Evolutionary conservation across 2,113 vertebrate genomes (phyloP).

Genomic region (Ursus arctos): DNA sequence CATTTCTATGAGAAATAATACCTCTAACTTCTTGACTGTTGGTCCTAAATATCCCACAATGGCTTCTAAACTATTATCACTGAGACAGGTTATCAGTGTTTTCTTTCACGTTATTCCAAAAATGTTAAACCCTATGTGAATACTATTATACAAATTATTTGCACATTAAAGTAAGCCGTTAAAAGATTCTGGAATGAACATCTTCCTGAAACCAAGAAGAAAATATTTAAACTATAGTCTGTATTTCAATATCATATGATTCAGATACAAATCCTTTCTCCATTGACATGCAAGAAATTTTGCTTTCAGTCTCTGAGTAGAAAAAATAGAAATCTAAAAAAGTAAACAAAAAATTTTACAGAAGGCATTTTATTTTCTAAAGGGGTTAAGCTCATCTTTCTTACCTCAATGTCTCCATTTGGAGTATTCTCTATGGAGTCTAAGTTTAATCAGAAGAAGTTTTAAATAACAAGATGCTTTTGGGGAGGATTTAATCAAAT

Average conservation of each 20-base stretch:
- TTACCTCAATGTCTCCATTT: background rate
- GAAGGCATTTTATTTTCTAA: background rate
- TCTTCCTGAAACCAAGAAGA: background rate
- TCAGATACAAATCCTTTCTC: background rate
- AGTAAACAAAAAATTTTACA: background rate
- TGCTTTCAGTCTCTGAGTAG: background rate
- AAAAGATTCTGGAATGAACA: background rate
- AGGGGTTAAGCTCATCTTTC: background rate
- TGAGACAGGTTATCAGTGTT: background rate
- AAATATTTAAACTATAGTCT: background rate
- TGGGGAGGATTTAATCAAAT: background rate
- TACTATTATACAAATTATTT: background rate
- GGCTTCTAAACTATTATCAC: background rate
- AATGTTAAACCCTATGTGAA: background rate
- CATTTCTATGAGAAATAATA: background rate
- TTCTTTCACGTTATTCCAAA: background rate
- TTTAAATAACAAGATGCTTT: background rate
- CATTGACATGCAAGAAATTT: background rate
- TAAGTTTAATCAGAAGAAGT: background rate
- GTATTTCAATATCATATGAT: background rate
- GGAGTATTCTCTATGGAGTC: background rate
- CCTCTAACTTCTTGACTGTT: background rate
- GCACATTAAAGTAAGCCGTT: background rate
- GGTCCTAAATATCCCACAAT: background rate
- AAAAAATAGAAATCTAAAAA: slow-evolving; percentile 30